Evolutionary conservation across 2,113 vertebrate genomes (phyloP), one percentile per base, ranked within the genome.

Genomic region (Proterorhinus semilunaris): DNA sequence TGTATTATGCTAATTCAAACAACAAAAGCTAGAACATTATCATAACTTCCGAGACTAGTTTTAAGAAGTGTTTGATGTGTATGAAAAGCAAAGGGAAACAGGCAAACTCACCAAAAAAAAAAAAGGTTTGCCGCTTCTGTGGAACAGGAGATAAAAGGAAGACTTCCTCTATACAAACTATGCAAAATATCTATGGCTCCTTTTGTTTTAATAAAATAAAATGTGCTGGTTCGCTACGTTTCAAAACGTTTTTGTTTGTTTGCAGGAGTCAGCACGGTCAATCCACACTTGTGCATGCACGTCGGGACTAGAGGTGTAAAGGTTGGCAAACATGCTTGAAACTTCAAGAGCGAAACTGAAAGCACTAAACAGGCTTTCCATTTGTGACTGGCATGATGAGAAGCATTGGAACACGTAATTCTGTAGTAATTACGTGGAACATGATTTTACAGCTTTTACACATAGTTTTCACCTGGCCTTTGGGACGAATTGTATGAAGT

Each of bases 261-360:
- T 13, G 11, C 49, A 13, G 10, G 10, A 8, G 46, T 10, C 46
- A 47, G 6, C 10, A 10, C 11, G 47, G 53, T 11, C 3, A 52
- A 68, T 57, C 16, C 65, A 66, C 74, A 68, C 36, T 70, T 58
- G 52, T 59, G 61, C 58, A n/a, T 62, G 58, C 54, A 58, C 75
- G 65, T 47, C 71, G 49, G 64, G 8, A 13, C 62, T 69, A 52
- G 11, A 51, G 68, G 62, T 68, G 58, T 42, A 47, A 5, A 4
- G 74, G 68, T 82, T 74, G 64, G 67, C 68, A 72, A 62, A 84
- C 46, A 71, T 54, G 69, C 69, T 70, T 76, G 55, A 74, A 72
- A 65, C 71, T 55, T 43, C 49, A 13, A 51, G 12, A 51, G 12
- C 46, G 7, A 47, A 47, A 47, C 6, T 47, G 46, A 47, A 47